Percentiles rank a stretch among this genome's conserved stretches.
These are phyloP conservation scores for Siderastrea siderea DNA, from an alignment of 92 coral and sea anemone genomes.

Conservation along the genomic window DNA sequence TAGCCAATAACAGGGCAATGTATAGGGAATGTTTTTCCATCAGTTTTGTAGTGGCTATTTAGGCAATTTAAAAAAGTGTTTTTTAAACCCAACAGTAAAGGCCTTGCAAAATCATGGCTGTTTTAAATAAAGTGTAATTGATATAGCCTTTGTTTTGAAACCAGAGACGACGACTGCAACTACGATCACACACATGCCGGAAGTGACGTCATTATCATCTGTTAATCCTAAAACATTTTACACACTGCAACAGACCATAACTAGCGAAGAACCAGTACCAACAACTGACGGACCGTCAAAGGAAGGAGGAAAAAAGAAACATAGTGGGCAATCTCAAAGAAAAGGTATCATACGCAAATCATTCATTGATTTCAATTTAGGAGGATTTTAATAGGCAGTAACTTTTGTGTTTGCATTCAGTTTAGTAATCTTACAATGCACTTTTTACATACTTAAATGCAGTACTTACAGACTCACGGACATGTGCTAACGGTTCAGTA, in stretches of 20 bases:
- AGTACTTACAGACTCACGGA: too few species aligned
- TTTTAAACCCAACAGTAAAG: too few species aligned
- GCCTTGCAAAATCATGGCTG: too few species aligned
- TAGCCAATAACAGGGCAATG: too few species aligned
- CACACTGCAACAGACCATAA: neutral
- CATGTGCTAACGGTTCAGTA: too few species aligned
- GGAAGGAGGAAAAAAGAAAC: neutral
- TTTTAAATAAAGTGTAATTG: neutral
- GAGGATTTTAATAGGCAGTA: neutral
- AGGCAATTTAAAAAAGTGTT: too few species aligned
- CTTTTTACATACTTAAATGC: too few species aligned
- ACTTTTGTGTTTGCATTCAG: too few species aligned
- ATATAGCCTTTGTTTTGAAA: conserved; percentile 8
- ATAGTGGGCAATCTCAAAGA: neutral
- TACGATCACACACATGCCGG: neutral
- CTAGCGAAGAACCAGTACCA: neutral
- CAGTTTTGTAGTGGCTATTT: too few species aligned
- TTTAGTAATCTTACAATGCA: too few species aligned
- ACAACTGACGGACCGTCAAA: neutral
- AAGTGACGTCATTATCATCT: neutral
- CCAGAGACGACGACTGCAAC: neutral
- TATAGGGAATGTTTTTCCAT: too few species aligned
- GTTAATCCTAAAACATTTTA: neutral
- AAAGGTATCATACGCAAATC: neutral
- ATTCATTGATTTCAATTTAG: neutral